Conservation (phyloP, 2,797 vertebrate species). For the Sebastes hubbsi region DNA sequence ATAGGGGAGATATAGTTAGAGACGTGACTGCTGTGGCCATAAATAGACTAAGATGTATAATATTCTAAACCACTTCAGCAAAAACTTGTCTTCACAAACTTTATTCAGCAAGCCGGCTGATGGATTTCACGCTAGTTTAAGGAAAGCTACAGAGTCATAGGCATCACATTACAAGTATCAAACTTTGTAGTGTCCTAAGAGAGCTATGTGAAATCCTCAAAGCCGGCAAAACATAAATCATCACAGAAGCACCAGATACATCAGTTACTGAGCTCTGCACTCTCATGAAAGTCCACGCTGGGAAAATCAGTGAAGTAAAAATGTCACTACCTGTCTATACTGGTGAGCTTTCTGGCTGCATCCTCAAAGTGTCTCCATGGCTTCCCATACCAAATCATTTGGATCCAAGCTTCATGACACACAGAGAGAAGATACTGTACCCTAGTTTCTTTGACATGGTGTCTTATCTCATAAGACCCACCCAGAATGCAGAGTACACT, state of each 20-base stretch:
- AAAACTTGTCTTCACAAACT: slow-evolving; percentile 53
- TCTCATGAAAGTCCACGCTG: slow-evolving; percentile 62
- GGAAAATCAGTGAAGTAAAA: slow-evolving; percentile 54
- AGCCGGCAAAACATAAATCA: slow-evolving; percentile 68
- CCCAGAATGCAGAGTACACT: not conserved
- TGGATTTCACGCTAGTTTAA: slow-evolving; percentile 65
- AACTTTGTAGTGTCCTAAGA: slow-evolving; percentile 67
- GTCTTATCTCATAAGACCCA: slow-evolving; percentile 9
- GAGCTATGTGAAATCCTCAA: slow-evolving; percentile 66
- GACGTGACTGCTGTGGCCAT: slow-evolving; percentile 35
- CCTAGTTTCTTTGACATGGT: slow-evolving; percentile 20
- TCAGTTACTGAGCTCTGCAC: slow-evolving; percentile 50
- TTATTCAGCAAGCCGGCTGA: slow-evolving; percentile 49
- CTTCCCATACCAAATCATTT: slow-evolving; percentile 44
- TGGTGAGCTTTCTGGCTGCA: slow-evolving; percentile 38
- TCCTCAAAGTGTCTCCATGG: slow-evolving; percentile 39
- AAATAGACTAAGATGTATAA: slow-evolving; percentile 59
- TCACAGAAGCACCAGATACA: slow-evolving; percentile 47
- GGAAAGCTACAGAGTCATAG: slow-evolving; percentile 53
- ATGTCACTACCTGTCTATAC: slow-evolving; percentile 63
- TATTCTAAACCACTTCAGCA: slow-evolving; percentile 41
- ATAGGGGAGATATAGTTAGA: slow-evolving; percentile 20
- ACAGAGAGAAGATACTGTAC: slow-evolving; percentile 19
- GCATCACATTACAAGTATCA: slow-evolving; percentile 57
- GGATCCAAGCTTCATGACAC: slow-evolving; percentile 20